A percentile compares a stretch with the other conserved stretches of the same genome.
Evolutionary conservation across 1,140 invertebrate species (phyloP).

Genomic region (Plectus sambesii): DNA sequence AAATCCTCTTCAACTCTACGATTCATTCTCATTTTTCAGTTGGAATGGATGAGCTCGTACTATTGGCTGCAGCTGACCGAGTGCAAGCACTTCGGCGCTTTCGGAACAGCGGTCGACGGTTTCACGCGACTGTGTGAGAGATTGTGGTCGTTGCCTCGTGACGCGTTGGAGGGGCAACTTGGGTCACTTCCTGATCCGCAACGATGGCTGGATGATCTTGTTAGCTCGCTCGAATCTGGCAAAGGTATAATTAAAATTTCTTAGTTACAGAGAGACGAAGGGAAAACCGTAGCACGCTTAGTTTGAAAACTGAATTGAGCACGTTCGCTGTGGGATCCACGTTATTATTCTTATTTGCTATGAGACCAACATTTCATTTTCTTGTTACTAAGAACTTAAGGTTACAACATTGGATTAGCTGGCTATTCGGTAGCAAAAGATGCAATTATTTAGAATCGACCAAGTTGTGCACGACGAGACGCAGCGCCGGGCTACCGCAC

Average conservation of each 20-base stretch:
- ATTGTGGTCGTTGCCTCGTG: conserved; percentile 21
- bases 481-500: conserved; percentile 38
- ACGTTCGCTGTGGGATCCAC: too few species aligned
- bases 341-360: too few species aligned
- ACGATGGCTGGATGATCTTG: conserved; percentile 26
- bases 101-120: conserved; percentile 32
- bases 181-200: too few species aligned
- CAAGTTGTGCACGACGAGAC: conserved; percentile 28
- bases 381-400: conserved; percentile 10
- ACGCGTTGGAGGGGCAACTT: conserved; percentile 3
- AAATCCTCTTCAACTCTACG: too few species aligned
- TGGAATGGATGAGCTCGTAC: conserved; percentile 25
- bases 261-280: too few species aligned
- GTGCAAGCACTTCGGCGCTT: conserved; percentile 36
- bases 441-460: conserved; percentile 32
- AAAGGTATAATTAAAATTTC: conserved; percentile 18
- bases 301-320: too few species aligned
- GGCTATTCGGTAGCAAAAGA: too few species aligned
- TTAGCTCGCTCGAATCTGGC: conserved; percentile 23
- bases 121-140: conserved; percentile 26
- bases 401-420: too few species aligned
- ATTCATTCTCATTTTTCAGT: too few species aligned
- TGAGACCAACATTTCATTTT: too few species aligned
- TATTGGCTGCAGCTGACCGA: conserved; percentile 37
- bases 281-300: too few species aligned